Evolutionary conservation across 2,888 invertebrate species (phyloP).

Genomic region (Catocala nupta): DNA sequence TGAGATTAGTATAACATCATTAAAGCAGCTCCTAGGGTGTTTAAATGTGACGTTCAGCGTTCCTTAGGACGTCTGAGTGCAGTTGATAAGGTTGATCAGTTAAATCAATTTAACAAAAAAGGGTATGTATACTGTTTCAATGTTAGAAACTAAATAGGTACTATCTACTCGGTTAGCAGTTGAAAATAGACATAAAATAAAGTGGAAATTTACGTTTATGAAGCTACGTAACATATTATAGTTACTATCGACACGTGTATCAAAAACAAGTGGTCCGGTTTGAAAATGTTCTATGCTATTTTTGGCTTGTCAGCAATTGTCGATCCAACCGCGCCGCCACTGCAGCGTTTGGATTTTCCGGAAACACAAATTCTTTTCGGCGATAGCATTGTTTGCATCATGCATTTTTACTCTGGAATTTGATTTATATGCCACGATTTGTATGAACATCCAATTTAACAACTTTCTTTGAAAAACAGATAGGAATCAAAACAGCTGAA

Average conservation of each 20-base stretch:
- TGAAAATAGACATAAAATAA: too few species aligned
- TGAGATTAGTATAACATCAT: too few species aligned
- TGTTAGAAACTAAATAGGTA: too few species aligned
- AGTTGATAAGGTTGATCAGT: too few species aligned
- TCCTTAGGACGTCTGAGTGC: too few species aligned
- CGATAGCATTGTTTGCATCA: conserved; percentile 51
- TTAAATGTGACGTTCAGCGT: too few species aligned
- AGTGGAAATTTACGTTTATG: too few species aligned
- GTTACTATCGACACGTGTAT: not conserved
- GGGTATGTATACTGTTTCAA: too few species aligned
- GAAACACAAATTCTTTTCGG: conserved; percentile 47
- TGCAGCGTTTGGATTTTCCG: conserved; percentile 52
- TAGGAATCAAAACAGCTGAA: conserved; percentile 49
- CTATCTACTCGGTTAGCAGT: too few species aligned
- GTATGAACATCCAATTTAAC: conserved; percentile 46
- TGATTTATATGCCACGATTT: conserved; percentile 52
- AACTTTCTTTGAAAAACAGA: conserved; percentile 51
- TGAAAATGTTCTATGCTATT: conserved; percentile 31
- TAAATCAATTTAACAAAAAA: too few species aligned
- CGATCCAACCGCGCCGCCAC: conserved; percentile 34
- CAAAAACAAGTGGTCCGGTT: conserved; percentile 13
- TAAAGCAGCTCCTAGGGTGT: too few species aligned
- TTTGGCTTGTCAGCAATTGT: conserved; percentile 49
- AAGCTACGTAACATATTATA: too few species aligned
- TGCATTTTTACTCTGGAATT: conserved; percentile 49